phyloP scores from a whole-genome alignment of 2,888 invertebrate species.

The Biston betularia region DNA sequence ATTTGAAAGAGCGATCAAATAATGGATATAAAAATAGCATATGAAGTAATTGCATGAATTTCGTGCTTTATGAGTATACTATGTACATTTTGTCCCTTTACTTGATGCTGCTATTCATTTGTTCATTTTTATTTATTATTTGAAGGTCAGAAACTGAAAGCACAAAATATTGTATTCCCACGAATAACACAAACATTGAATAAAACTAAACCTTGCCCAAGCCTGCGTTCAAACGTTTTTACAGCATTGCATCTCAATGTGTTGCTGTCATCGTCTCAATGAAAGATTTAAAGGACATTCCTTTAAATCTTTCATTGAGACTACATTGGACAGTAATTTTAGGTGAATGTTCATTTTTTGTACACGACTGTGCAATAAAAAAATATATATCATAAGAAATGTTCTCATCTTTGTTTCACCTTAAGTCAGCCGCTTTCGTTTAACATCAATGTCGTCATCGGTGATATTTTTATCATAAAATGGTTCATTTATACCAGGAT shows the following conservation, averaged over 20 bases:
- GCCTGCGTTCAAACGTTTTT: conserved; percentile 43
- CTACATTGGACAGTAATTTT: no score
- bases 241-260: conserved; percentile 45
- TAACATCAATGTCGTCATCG: conserved; percentile 13
- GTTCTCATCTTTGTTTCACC: not conserved
- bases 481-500: conserved; percentile 19
- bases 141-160: conserved; percentile 11
- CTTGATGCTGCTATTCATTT: no score
- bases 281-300: no score
- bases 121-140: not conserved
- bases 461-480: conserved; percentile 19
- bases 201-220: conserved; percentile 49
- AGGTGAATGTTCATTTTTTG: no score
- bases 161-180: conserved; percentile 43
- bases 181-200: conserved; percentile 47
- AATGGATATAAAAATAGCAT: no score
- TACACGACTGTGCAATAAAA: no score
- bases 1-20: no score
- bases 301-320: no score
- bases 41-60: no score
- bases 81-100: no score
- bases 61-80: no score
- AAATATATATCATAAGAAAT: no score
- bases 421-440: conserved; percentile 15
- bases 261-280: conserved; percentile 37